Evolutionary conservation across 2,113 vertebrate genomes (phyloP), one percentile per base, ranked within the genome.

Genomic region (Pedetes capensis): DNA sequence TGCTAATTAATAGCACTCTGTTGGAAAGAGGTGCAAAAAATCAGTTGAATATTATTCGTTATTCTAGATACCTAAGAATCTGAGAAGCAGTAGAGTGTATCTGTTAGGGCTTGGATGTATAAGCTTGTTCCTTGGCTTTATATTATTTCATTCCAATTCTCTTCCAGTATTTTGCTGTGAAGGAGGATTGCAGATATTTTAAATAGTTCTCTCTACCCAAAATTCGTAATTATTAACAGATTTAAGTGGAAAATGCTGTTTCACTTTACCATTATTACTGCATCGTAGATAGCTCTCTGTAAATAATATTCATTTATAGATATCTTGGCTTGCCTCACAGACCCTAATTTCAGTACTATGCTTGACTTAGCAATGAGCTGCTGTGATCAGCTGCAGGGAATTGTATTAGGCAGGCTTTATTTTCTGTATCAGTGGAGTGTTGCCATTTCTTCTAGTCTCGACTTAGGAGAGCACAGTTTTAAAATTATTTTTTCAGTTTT

Each of bases 171-270:
- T 84, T 89, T 89, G 44, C 57, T 93, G 2, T 81, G 76, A 84
- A 94, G 82, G 86, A 81, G 47, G 63, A 44, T 71, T 84, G 76
- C 85, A 82, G 78, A 93, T 85, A 93, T 88, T 96, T 92, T 93
- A 63, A 85, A 79, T 92, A 88, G 69, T 90, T 94, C 55, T 81
- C 64, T 89, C 3, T 74, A 68, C 57, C 87, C 49, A 74, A 72
- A 85, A 91, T 88, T 90, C 68, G 8, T 95, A 93, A 85, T 79
- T 93, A 84, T 89, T 89, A 93, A 69, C 93, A 94, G 95, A 66
- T 87, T 92, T 78, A 87, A 83, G 82, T 75, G 94, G 93, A 86
- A 96, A 96, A 69, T 92, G 69, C 81, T 64, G 85, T 96, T 97
- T 96, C 11, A 1, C 95, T 96, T 97, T 93, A 93, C 78, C 91